A percentile compares a stretch with the other conserved stretches of the same genome.
These are phyloP conservation scores for Ageneiosus marmoratus DNA, from an alignment of 2,113 vertebrate genomes.

Conservation along the genomic window DNA sequence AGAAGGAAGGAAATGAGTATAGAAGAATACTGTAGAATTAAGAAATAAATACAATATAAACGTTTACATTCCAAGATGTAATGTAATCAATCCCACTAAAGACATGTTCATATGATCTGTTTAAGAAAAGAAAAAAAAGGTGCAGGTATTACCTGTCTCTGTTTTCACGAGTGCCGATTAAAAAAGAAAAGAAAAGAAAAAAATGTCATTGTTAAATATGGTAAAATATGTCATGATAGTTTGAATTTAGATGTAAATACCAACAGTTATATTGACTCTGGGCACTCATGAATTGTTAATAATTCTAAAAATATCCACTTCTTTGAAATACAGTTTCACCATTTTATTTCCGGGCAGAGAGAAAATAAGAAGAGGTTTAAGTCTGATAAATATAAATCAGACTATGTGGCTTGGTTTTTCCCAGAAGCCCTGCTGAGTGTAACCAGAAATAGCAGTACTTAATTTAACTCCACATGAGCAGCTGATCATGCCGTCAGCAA, in stretches of 20 bases:
- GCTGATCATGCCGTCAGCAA: constrained; percentile 3
- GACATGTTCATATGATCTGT: constrained; percentile 30
- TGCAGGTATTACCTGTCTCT: constrained; percentile 62
- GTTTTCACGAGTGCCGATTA: constrained; percentile 55
- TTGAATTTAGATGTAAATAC: constrained; percentile 4
- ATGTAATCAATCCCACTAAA: constrained; percentile 36
- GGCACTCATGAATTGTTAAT: neutral
- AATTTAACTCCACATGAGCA: constrained; percentile 14
- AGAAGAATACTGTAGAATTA: neutral
- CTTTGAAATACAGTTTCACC: neutral
- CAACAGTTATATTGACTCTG: neutral
- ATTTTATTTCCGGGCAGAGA: neutral
- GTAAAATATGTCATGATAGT: neutral
- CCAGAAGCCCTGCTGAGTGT: constrained; percentile 17
- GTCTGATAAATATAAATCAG: constrained; percentile 33
- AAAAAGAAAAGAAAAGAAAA: constrained; percentile 37
- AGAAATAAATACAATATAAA: constrained; percentile 6
- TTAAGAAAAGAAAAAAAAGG: constrained; percentile 34
- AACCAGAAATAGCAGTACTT: constrained; percentile 41
- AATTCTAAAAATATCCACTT: constrained; percentile 6
- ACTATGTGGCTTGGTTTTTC: constrained; percentile 6
- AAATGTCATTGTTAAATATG: constrained; percentile 49
- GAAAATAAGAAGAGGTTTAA: constrained; percentile 27
- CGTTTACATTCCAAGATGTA: neutral
- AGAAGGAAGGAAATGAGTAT: neutral